Evolutionary conservation across 2,113 vertebrate genomes (phyloP).

Genomic region (Apaloderma vittatum): DNA sequence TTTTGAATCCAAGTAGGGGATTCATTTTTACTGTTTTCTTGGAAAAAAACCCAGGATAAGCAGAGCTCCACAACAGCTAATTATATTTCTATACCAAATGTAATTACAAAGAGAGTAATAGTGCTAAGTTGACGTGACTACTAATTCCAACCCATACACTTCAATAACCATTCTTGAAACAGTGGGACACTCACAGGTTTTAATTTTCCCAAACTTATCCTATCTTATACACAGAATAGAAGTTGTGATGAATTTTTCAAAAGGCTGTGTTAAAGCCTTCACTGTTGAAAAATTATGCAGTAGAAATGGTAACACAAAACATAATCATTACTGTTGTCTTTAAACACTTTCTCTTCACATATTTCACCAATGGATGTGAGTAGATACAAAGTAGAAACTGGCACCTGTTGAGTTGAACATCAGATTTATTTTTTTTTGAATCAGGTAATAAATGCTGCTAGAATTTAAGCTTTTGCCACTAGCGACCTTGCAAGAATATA

Average conservation of each 20-base stretch:
- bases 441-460: neutral
- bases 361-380: neutral
- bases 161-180: neutral
- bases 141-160: neutral
- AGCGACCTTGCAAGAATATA: neutral
- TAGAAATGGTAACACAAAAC: neutral
- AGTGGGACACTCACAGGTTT: neutral
- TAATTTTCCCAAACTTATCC: neutral
- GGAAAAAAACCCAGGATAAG: neutral
- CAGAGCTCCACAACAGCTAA: neutral
- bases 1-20: neutral
- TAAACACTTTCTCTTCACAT: neutral
- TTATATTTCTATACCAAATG: neutral
- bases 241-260: constrained; percentile 29
- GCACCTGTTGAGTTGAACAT: neutral
- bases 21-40: neutral
- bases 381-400: neutral
- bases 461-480: neutral
- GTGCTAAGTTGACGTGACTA: neutral
- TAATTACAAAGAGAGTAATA: neutral
- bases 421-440: neutral
- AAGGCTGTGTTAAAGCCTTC: constrained; percentile 32
- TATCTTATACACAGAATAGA: neutral
- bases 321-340: neutral
- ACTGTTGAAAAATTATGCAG: constrained; percentile 22